Evolutionary conservation across 2,888 invertebrate genomes (phyloP), one percentile per base, ranked within the genome.

Genomic region (Heliothis peltigera): DNA sequence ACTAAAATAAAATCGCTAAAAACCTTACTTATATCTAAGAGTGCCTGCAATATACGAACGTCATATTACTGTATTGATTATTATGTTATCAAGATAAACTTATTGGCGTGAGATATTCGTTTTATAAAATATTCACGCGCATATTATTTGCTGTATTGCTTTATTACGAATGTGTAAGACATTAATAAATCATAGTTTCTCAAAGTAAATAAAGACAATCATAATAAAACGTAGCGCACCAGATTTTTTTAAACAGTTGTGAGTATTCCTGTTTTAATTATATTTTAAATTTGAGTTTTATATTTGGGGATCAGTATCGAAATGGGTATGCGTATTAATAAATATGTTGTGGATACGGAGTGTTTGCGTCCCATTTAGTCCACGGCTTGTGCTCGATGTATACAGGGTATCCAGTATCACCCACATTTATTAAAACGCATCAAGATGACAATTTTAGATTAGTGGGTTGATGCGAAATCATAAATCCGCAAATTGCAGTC

Each of bases 251-350:
- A 32, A 39, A 39, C 15, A 39, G 39, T 39, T 39, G 39, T 39
- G n/a, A n/a, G 5, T 39, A 39, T n/a, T 39, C n/a, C 39, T 4
- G 39, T 15, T 39, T 39, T 4, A n/a, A 3, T 39, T 39, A 25
- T 22, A 44, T 52, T 46, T 28, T n/a, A 19, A 28, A 22, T 51
- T 2, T 19, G 60, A 12, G 46, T 44, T 70, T 46, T 55, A 52
- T 17, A 53, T 48, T 66, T 64, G 52, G 67, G 71, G 71, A 75
- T 75, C 68, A 72, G 72, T 64, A 68, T 75, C 71, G 67, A 75
- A 75, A 71, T 58, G 35, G 35, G 19, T 48, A 59, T 56, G 71
- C 57, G 71, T 48, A 53, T 68, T 64, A 72, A 46, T 72, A 19
- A 68, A 48, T 17, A 47, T 47, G 28, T 18, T 19, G 52, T 18